Conservation (phyloP, 1,140 invertebrate species). For the Cryptotermes secundus region DNA sequence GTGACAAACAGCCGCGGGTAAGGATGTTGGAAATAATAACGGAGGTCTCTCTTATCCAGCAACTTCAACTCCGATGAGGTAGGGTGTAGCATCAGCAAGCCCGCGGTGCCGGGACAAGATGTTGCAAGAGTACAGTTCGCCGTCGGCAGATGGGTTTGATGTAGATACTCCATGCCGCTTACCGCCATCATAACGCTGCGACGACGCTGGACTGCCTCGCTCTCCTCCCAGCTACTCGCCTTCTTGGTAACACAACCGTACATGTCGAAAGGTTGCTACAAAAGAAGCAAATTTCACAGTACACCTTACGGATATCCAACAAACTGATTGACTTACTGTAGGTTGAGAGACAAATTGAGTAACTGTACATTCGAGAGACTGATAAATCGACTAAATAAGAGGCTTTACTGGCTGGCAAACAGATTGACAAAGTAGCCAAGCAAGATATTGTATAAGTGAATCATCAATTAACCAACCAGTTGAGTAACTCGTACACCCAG, state of each 20-base stretch:
- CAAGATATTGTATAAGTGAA: too few species aligned
- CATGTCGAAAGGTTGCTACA: constrained; percentile 23
- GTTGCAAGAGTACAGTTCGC: constrained; percentile 3
- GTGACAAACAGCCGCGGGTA: constrained; percentile 54
- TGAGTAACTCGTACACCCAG: too few species aligned
- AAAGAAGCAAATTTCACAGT: not conserved
- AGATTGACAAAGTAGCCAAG: too few species aligned
- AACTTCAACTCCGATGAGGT: constrained; percentile 40
- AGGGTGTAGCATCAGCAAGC: constrained; percentile 36
- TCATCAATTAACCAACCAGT: too few species aligned
- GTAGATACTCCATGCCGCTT: not conserved
- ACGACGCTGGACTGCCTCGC: constrained; percentile 38
- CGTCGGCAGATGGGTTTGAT: not conserved
- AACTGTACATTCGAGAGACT: not conserved
- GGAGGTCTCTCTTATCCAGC: constrained; percentile 51
- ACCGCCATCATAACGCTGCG: constrained; percentile 36
- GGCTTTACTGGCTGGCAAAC: too few species aligned
- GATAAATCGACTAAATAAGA: not conserved
- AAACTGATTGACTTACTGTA: not conserved
- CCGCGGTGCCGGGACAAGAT: constrained; percentile 36
- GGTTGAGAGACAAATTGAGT: not conserved
- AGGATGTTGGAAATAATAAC: constrained; percentile 60
- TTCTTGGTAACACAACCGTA: constrained; percentile 36
- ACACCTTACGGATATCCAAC: not conserved
- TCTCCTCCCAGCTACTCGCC: constrained; percentile 40